Base-by-base conservation (phyloP, 2,797 vertebrate species). In the Nothura maculosa region DNA sequence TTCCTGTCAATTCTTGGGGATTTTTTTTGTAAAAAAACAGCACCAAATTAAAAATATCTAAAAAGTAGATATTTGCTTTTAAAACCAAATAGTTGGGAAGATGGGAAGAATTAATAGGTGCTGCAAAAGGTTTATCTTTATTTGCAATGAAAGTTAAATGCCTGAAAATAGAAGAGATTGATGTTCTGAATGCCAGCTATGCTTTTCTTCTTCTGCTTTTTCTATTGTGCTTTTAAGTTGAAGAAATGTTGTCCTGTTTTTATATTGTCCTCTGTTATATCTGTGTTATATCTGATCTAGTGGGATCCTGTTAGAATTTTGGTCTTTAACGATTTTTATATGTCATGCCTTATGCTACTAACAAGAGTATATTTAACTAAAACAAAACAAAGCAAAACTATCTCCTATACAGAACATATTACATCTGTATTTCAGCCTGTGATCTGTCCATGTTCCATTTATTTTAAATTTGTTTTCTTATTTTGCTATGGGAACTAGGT, bases 401-500 rank as follows among this genome's bases (percentile, higher is more conserved):
- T 73, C 30, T 4, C 52, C 11, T 25, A 6, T 75, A 20, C 30
- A 68, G 61, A 40, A 27, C 63, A 30, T 7, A 9, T 25, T 32
- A 21, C 5, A 45, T 32, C 57, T 78, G 22, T 60, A n/a, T 61
- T 90, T 94, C 43, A 24, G 8, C 48, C 19, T 79, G 61, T 34
- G 25, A 20, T 89, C 48, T 32, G 15, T 68, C 90, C 73, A 30
- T 0, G 1, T 80, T 88, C 45, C 17, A 5, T 78, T 89, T 93
- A 42, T n/a, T 89, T 88, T 68, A 68, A 70, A 75, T 32, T 22
- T 81, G 15, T 64, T 73, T 81, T 85, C 54, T 76, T 57, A 20
- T 83, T 94, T 93, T 89, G 67, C 52, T 54, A 2, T 61, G 60
- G 60, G 47, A 73, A 77, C 73, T 87, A 52, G 70, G 66, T 87